phyloP scores from a whole-genome alignment of 2,888 invertebrate species.

The Abrostola tripartita region DNA sequence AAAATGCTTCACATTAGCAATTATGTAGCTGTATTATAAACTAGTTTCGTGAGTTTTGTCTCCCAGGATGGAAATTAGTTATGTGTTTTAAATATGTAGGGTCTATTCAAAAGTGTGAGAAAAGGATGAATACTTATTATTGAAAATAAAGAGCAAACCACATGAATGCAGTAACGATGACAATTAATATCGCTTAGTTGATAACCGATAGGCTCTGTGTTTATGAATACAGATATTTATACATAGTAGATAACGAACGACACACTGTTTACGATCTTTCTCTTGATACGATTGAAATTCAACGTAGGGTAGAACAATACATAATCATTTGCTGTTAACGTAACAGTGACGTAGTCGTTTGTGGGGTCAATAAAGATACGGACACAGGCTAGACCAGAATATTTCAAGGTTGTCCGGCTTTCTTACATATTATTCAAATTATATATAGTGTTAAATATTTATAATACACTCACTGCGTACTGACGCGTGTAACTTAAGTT shows the following conservation, averaged over 20 bases:
- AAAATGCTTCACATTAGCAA: too few relatives aligned
- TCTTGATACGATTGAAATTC: conserved; percentile 54
- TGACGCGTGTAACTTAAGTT: too few relatives aligned
- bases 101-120: too few relatives aligned
- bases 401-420: conserved; percentile 57
- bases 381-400: conserved; percentile 63
- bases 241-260: conserved; percentile 63
- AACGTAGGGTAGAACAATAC: conserved; percentile 39
- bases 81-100: too few relatives aligned
- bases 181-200: conserved; percentile 61
- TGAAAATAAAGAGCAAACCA: conserved; percentile 4
- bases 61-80: too few relatives aligned
- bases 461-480: background rate
- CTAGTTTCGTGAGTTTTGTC: too few relatives aligned
- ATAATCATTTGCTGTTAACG: conserved; percentile 41
- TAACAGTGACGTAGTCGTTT: conserved; percentile 50
- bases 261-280: conserved; percentile 72
- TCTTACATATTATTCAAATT: background rate
- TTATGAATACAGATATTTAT: conserved; percentile 66
- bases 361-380: conserved; percentile 64
- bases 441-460: background rate
- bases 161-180: conserved; percentile 36
- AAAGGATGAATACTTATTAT: background rate
- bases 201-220: conserved; percentile 66
- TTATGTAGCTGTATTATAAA: too few relatives aligned